Evolutionary conservation across 2,888 invertebrate genomes (phyloP).

Genomic region (Temnothorax ravouxi): DNA sequence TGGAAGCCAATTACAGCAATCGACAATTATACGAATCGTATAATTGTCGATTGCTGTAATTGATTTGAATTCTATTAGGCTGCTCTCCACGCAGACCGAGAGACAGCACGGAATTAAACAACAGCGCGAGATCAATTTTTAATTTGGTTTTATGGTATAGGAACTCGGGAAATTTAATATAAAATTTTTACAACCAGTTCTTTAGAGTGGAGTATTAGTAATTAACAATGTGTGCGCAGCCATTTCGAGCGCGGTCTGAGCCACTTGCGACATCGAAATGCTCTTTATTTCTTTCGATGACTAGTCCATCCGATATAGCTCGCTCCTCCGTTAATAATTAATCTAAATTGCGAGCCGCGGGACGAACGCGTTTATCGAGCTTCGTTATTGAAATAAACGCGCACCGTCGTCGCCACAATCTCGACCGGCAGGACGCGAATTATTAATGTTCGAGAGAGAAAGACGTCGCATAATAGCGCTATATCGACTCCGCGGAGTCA

Average conservation of each 20-base stretch:
- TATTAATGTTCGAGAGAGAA: constrained; percentile 47
- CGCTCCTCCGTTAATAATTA: constrained; percentile 35
- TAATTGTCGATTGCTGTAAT: no score
- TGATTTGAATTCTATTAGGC: background rate
- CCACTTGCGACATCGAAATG: background rate
- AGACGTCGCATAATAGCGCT: constrained; percentile 44
- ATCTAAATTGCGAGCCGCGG: constrained; percentile 26
- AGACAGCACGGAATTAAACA: background rate
- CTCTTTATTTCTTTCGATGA: constrained; percentile 2
- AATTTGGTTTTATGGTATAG: background rate
- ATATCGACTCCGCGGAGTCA: constrained; percentile 44
- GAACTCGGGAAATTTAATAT: background rate
- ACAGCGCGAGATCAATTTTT: background rate
- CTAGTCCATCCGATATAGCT: background rate
- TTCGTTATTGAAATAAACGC: constrained; percentile 47
- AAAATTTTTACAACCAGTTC: background rate
- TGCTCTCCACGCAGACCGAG: background rate
- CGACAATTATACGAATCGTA: background rate
- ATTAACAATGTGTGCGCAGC: background rate
- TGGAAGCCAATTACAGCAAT: background rate
- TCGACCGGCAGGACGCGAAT: constrained; percentile 29
- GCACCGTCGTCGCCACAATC: constrained; percentile 37
- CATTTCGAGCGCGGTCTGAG: background rate
- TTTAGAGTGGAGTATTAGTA: background rate
- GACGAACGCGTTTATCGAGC: constrained; percentile 48